Evolutionary conservation across 1,140 invertebrate species (phyloP).

Genomic region (Bombus picipes): DNA sequence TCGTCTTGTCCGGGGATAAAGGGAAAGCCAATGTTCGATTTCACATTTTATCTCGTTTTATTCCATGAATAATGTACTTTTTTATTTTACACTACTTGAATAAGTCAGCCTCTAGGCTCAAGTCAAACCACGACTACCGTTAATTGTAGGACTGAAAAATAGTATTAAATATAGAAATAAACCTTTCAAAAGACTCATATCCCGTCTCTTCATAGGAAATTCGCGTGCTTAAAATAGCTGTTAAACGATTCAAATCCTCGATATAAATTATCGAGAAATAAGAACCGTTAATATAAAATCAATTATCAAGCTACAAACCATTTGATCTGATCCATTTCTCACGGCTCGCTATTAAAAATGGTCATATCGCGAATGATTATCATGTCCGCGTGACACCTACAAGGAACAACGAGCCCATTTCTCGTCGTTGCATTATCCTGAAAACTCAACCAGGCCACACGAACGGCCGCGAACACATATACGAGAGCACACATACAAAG

Average conservation of each 20-base stretch:
- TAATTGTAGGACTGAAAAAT: too few relatives aligned
- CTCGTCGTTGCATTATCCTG: constrained; percentile 33
- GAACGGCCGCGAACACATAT: neutral
- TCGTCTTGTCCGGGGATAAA: neutral
- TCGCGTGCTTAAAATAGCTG: neutral
- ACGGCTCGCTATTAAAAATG: neutral
- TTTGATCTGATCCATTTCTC: neutral
- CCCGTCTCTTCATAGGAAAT: too few relatives aligned
- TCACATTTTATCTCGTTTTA: neutral
- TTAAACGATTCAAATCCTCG: too few relatives aligned
- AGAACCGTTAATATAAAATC: neutral
- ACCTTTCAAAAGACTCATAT: too few relatives aligned
- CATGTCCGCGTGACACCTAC: neutral
- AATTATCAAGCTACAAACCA: neutral
- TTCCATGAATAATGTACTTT: too few relatives aligned
- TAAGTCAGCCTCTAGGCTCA: too few relatives aligned
- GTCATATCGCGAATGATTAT: neutral
- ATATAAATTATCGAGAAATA: neutral
- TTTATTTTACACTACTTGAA: too few relatives aligned
- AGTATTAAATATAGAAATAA: too few relatives aligned
- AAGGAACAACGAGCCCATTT: constrained; percentile 12
- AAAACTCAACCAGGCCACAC: constrained; percentile 34
- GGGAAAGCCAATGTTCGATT: neutral
- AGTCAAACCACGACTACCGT: too few relatives aligned
- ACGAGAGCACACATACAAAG: neutral